phyloP scores from a whole-genome alignment of 2,888 invertebrate genomes.

The Steinernema carpocapsae region DNA sequence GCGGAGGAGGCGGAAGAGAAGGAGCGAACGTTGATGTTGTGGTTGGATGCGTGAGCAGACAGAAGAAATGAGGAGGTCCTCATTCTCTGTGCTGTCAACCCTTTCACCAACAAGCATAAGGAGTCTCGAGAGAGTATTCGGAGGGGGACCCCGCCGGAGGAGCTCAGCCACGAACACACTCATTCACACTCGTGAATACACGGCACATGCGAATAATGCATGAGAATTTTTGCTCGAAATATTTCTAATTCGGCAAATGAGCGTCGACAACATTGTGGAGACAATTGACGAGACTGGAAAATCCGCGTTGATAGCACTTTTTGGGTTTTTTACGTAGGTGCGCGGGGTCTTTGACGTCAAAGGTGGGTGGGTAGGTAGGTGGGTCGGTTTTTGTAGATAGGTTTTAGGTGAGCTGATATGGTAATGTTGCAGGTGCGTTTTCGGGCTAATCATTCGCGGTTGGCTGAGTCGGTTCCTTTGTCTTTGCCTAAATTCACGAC shows the following conservation, averaged over 20 bases:
- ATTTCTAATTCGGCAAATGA: constrained; percentile 24
- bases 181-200: background rate
- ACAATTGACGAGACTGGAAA: no score
- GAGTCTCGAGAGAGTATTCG: constrained; percentile 34
- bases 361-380: no score
- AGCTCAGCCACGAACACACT: background rate
- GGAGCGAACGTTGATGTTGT: constrained; percentile 8
- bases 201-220: constrained; percentile 24
- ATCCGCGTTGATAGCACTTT: no score
- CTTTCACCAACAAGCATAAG: constrained; percentile 31
- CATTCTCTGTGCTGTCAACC: constrained; percentile 22
- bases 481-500: no score
- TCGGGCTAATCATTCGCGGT: no score
- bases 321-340: no score
- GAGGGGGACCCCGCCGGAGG: no score
- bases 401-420: no score
- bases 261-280: background rate
- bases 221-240: constrained; percentile 32
- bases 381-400: no score
- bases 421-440: no score
- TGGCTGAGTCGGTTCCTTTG: no score
- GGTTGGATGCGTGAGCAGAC: constrained; percentile 10
- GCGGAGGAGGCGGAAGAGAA: background rate
- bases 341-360: no score
- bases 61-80: constrained; percentile 23